Conservation (phyloP, 2,113 vertebrate genomes). For the Oxygymnocypris stewartii region DNA sequence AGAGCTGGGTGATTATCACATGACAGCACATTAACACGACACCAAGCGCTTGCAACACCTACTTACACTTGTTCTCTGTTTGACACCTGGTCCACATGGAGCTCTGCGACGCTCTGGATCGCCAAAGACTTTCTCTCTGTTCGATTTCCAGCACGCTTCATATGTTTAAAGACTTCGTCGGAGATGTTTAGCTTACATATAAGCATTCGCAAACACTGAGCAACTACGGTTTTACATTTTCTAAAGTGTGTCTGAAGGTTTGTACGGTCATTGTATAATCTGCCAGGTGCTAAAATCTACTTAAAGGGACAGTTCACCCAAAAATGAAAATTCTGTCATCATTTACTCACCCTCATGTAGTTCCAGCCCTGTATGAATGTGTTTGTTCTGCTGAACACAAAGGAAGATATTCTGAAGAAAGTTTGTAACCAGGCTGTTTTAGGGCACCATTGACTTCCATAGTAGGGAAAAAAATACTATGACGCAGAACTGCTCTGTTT, state of each 20-base stretch:
- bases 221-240: not conserved
- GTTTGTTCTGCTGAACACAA: no score
- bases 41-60: not conserved
- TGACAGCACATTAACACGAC: conserved; percentile 1
- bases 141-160: not conserved
- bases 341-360: no score
- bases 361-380: no score
- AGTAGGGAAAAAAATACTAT: no score
- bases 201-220: not conserved
- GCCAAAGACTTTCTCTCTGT: not conserved
- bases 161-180: not conserved
- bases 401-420: no score
- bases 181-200: conserved; percentile 3
- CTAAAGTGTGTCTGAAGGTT: not conserved
- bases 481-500: no score
- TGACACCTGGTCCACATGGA: no score
- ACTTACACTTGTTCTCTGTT: conserved; percentile 5
- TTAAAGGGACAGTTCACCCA: no score
- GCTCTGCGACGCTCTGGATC: no score
- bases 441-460: no score
- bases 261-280: not conserved
- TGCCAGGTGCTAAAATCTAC: not conserved
- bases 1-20: not conserved
- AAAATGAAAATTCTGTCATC: no score
- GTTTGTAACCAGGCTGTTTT: no score